A percentile compares a stretch with the other conserved stretches of the same genome.
Conservation (phyloP, 2,113 vertebrate genomes). For the Pygoscelis adeliae region DNA sequence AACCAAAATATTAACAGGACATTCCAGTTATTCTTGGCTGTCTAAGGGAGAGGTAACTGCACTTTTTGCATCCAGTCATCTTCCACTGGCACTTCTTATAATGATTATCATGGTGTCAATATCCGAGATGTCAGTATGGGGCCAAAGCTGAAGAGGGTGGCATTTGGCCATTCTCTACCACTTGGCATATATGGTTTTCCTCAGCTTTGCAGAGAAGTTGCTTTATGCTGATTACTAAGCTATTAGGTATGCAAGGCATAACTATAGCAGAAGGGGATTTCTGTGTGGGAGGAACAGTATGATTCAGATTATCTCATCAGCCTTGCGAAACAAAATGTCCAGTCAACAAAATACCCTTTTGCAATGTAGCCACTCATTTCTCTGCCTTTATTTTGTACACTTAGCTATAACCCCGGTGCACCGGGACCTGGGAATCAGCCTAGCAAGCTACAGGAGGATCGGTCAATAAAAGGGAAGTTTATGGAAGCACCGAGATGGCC, state of each 20-base stretch:
- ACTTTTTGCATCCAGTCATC: background rate
- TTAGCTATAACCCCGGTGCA: background rate
- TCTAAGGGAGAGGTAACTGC: background rate
- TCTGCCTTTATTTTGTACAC: background rate
- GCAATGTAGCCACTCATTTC: constrained; percentile 1
- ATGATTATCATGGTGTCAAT: background rate
- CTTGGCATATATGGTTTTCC: background rate
- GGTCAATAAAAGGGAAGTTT: background rate
- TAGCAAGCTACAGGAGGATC: background rate
- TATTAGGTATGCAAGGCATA: constrained; percentile 18
- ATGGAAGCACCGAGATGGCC: background rate
- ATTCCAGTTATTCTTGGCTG: background rate
- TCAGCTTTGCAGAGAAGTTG: background rate
- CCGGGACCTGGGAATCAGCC: background rate
- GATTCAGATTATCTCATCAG: constrained; percentile 58
- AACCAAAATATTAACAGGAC: background rate
- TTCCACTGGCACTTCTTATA: background rate
- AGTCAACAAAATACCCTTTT: background rate
- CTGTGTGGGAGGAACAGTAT: constrained; percentile 58
- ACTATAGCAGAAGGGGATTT: constrained; percentile 63
- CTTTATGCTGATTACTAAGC: constrained; percentile 1
- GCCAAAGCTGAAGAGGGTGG: background rate
- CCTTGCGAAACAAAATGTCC: constrained; percentile 43
- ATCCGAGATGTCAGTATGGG: background rate
- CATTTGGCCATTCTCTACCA: background rate